Percentiles rank a stretch among this genome's conserved stretches.
Evolutionary conservation across 2,888 invertebrate genomes (phyloP).

Genomic region (Cyrtodaria siliqua): DNA sequence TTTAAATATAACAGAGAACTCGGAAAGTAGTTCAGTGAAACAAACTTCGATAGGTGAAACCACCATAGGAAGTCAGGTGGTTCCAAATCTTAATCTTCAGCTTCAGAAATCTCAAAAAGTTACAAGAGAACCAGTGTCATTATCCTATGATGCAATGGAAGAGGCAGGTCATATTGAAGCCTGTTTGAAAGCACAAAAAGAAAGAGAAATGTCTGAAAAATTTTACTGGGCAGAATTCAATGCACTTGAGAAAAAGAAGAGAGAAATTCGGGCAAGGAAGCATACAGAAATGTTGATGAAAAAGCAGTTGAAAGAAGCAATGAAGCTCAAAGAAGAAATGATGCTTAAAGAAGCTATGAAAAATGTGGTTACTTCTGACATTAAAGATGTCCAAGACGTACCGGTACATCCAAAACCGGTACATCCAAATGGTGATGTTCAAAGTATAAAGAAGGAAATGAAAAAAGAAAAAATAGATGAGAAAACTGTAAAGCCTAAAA

Average conservation of each 20-base stretch:
- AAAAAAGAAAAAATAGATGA: constrained; percentile 1
- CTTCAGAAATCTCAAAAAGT: no score
- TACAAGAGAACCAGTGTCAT: no score
- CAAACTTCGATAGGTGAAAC: no score
- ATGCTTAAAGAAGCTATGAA: constrained; percentile 1
- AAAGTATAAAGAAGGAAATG: constrained; percentile 4
- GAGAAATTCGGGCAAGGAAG: constrained; percentile 23
- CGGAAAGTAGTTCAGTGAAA: no score
- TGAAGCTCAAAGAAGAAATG: constrained; percentile 9
- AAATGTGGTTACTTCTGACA: background rate
- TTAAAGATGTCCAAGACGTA: no score
- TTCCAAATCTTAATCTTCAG: no score
- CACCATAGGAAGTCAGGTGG: no score
- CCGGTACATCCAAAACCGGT: background rate
- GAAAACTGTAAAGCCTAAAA: background rate
- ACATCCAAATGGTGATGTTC: background rate
- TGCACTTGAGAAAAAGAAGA: constrained; percentile 40
- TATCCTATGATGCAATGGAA: no score
- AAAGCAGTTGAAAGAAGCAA: constrained; percentile 9
- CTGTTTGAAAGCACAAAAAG: constrained; percentile 7
- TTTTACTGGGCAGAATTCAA: constrained; percentile 42
- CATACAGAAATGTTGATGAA: background rate
- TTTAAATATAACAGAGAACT: no score
- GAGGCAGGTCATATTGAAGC: background rate
- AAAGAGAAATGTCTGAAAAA: constrained; percentile 40